Evolutionary conservation across 2,113 vertebrate species (phyloP).

Genomic region (Caretta caretta): DNA sequence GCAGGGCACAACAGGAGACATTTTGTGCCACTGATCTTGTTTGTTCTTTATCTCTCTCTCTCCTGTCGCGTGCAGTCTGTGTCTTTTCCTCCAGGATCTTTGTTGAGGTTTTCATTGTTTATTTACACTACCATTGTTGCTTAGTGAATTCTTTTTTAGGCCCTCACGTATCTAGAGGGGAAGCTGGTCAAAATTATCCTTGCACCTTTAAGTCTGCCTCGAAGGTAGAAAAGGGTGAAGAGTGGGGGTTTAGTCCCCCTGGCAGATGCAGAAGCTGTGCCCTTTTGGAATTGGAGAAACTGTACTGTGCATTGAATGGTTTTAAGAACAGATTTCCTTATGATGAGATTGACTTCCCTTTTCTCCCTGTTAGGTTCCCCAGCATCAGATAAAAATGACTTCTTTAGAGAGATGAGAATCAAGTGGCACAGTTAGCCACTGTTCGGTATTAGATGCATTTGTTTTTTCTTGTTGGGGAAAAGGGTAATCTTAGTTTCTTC

Average conservation of each 20-base stretch:
- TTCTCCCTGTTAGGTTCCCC: not conserved
- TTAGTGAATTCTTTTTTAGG: conserved; percentile 70
- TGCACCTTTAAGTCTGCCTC: conserved; percentile 53
- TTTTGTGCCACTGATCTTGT: conserved; percentile 23
- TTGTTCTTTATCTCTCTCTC: not conserved
- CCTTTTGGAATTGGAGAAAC: conserved; percentile 39
- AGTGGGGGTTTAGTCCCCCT: conserved; percentile 51
- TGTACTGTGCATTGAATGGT: accelerated
- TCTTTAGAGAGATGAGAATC: not conserved
- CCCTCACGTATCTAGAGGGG: conserved; percentile 51
- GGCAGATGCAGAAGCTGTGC: conserved; percentile 45
- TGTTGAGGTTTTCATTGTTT: conserved; percentile 66
- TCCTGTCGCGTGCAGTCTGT: not conserved
- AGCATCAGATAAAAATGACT: not conserved
- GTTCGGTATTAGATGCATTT: not conserved
- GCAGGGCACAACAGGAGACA: not conserved
- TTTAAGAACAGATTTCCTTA: conserved; percentile 5
- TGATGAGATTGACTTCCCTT: conserved; percentile 7
- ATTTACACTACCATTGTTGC: conserved; percentile 60
- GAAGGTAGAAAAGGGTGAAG: conserved; percentile 38
- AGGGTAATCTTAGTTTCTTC: not conserved
- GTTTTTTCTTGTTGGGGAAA: not conserved
- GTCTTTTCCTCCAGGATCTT: conserved; percentile 15
- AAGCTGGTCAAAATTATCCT: conserved; percentile 59
- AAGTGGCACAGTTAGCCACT: not conserved